Evolutionary conservation across 2,888 invertebrate species (phyloP).

Genomic region (Drosophila nigricruria): DNA sequence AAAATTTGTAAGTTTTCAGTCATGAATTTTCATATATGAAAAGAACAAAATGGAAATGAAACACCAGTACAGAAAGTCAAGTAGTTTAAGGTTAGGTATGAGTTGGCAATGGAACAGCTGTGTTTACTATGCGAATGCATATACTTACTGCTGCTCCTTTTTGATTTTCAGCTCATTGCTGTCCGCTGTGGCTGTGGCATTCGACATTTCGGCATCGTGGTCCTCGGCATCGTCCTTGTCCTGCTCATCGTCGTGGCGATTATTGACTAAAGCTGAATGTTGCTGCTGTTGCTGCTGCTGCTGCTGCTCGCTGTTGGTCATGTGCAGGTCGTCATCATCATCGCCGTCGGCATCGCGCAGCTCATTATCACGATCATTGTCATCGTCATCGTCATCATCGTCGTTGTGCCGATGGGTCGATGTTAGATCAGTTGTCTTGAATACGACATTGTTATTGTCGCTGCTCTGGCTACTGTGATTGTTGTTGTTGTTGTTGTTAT

Average conservation of each 20-base stretch:
- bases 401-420: conserved; percentile 39
- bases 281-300: conserved; percentile 15
- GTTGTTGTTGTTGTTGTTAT: conserved; percentile 25
- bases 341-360: conserved; percentile 32
- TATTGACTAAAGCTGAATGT: conserved; percentile 29
- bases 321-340: conserved; percentile 49
- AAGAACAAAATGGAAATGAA: conserved; percentile 34
- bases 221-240: conserved; percentile 56
- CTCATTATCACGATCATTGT: conserved; percentile 50
- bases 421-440: conserved; percentile 44
- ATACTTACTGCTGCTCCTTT: conserved; percentile 84
- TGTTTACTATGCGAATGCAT: not conserved
- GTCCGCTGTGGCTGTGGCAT: conserved; percentile 42
- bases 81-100: not conserved
- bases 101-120: conserved; percentile 39
- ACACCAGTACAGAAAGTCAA: not conserved
- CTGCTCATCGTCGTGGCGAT: conserved; percentile 37
- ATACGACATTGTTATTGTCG: conserved; percentile 46
- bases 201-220: conserved; percentile 48
- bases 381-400: conserved; percentile 46
- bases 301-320: conserved; percentile 16
- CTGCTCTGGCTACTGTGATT: conserved; percentile 54
- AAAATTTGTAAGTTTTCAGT: not conserved
- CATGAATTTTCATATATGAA: not conserved
- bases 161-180: conserved; percentile 81